These are phyloP conservation scores for Dicroscelio sp. DNA, from an alignment of 2,888 invertebrate genomes.

Conservation along the genomic window DNA sequence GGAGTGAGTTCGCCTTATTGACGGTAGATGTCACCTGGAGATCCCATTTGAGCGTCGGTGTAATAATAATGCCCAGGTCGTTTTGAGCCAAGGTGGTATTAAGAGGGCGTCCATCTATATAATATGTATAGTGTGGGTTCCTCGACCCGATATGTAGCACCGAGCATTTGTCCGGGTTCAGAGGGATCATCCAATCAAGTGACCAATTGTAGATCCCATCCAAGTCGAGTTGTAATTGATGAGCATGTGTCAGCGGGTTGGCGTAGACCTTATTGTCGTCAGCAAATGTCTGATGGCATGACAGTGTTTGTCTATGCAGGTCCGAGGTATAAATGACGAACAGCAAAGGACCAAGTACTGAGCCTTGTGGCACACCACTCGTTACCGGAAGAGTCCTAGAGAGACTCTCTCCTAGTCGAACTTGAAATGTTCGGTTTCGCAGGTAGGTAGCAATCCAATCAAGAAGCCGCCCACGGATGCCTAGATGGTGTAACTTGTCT, in stretches of 20 bases:
- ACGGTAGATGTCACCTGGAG: not conserved
- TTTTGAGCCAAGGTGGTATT: not conserved
- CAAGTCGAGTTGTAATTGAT: conserved; percentile 18
- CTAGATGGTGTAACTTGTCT: conserved; percentile 30
- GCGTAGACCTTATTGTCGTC: conserved; percentile 24
- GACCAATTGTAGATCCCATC: not conserved
- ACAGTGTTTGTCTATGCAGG: not conserved
- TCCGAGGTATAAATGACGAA: conserved; percentile 23
- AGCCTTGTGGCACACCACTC: conserved; percentile 38
- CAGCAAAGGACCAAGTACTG: conserved; percentile 7
- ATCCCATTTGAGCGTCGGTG: conserved; percentile 1
- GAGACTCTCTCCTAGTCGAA: not conserved
- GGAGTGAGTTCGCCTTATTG: not conserved
- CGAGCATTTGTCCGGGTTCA: not conserved
- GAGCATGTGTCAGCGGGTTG: not conserved
- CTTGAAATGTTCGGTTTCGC: not conserved
- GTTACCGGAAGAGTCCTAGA: not conserved
- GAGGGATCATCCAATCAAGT: not conserved
- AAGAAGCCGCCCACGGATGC: conserved; percentile 21
- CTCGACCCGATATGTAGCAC: not conserved
- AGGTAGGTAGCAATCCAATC: conserved; percentile 15
- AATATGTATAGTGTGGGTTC: not conserved
- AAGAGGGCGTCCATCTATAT: not conserved
- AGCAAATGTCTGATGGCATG: not conserved
- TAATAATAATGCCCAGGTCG: conserved; percentile 17